These are phyloP conservation scores for Diploptera punctata DNA, from an alignment of 2,888 invertebrate species.

Conservation along the genomic window DNA sequence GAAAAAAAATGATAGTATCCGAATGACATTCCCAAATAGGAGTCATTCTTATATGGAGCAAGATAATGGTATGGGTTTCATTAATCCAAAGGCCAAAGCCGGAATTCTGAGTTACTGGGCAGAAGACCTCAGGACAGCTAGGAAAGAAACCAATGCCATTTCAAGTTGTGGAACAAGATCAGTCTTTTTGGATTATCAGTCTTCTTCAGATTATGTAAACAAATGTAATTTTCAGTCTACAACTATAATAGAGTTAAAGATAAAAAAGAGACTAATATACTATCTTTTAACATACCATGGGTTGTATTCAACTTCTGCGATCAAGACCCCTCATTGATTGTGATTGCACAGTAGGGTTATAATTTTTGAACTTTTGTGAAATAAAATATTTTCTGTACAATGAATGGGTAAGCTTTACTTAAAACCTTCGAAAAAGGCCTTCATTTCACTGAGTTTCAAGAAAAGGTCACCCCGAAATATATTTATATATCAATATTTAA, in stretches of 20 bases:
- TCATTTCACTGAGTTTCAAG: too few species aligned
- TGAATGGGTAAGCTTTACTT: too few species aligned
- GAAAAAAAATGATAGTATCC: neutral
- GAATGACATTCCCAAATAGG: neutral
- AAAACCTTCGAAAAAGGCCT: too few species aligned
- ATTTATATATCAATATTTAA: too few species aligned
- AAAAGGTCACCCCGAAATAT: too few species aligned
- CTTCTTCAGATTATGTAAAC: neutral
- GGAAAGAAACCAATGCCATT: too few species aligned
- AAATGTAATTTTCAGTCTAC: neutral
- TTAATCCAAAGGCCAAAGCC: neutral
- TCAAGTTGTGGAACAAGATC: too few species aligned
- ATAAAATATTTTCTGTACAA: too few species aligned
- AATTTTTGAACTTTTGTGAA: too few species aligned
- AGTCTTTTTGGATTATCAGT: neutral
- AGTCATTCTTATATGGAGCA: neutral
- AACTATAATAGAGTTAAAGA: neutral
- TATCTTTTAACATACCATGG: conserved; percentile 1
- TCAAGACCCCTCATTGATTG: neutral
- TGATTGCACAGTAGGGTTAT: too few species aligned
- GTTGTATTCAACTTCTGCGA: neutral
- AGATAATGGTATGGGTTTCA: neutral
- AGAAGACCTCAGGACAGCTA: neutral
- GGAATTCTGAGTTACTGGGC: neutral
- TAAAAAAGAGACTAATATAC: neutral